Evolutionary conservation across 2,888 invertebrate species (phyloP).

Genomic region (Sisyra nigra): DNA sequence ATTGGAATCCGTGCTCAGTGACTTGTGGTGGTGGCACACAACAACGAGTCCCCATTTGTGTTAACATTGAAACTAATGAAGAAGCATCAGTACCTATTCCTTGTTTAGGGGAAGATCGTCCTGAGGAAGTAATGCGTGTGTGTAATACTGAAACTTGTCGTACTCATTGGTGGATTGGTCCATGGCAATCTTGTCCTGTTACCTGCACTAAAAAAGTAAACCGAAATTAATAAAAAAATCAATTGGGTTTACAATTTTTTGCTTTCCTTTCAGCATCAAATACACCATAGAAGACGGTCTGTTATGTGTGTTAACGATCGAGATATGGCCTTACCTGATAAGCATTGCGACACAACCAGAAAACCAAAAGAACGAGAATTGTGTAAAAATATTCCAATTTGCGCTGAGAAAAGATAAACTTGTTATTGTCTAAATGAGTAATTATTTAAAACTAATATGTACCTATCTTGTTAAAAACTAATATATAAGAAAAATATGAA

Average conservation of each 20-base stretch:
- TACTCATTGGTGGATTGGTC: constrained; percentile 74
- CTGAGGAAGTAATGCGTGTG: constrained; percentile 40
- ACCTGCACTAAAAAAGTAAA: constrained; percentile 35
- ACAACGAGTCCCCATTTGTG: constrained; percentile 33
- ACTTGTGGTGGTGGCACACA: constrained; percentile 66
- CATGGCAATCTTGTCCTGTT: constrained; percentile 70
- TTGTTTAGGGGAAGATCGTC: constrained; percentile 29
- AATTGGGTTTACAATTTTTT: too few relatives aligned
- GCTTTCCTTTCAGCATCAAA: constrained; percentile 26
- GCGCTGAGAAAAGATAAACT: constrained; percentile 19
- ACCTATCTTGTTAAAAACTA: neutral
- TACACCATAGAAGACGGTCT: constrained; percentile 43
- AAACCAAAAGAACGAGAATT: constrained; percentile 52
- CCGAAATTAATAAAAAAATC: too few relatives aligned
- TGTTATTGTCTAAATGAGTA: neutral
- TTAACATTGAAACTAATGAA: constrained; percentile 27
- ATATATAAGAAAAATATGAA: neutral
- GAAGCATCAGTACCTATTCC: constrained; percentile 22
- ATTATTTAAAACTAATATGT: neutral
- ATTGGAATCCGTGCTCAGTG: constrained; percentile 65
- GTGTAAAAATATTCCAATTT: constrained; percentile 37
- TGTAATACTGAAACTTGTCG: constrained; percentile 53
- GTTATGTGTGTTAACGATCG: constrained; percentile 63
- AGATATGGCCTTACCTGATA: constrained; percentile 60
- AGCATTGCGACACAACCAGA: constrained; percentile 44